Evolutionary conservation across 2,113 vertebrate genomes (phyloP), one percentile per base, ranked within the genome.

Genomic region (Ciconia maguari): DNA sequence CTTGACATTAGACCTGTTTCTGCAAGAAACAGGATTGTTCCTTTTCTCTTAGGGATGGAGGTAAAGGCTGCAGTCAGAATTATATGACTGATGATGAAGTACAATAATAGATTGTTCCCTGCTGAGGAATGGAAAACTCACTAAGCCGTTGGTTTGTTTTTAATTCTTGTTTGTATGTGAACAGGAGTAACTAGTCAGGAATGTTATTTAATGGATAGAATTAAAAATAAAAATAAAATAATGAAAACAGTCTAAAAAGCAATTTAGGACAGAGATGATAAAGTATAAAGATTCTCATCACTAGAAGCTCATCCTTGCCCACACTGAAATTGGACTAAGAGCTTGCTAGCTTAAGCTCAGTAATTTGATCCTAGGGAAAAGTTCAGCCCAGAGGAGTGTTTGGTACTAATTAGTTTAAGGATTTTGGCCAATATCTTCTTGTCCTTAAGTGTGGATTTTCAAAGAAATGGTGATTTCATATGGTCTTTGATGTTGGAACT

Each of bases 321-420:
- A n/a, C 62, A 38, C 41, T 85, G 66, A 78, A 64, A 55, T 41
- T 26, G 10, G 75, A 61, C 75, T 74, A 83, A 83, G 71, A 81
- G 24, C 2, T 82, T 94, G 61, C 55, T 84, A 72, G 24, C 9
- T 85, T 94, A 94, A 94, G 36, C 25, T 83, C 55, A 74, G 71
- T 86, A 89, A 91, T 94, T 94, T 94, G 77, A 91, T 93, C 77
- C 36, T n/a, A 62, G 75, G 74, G 75, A 95, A 49, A 95, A 70
- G 66, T 89, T 95, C 62, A 91, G 61, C 89, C 93, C 65, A 82
- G 66, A 97, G 54, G 75, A 91, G 64, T 79, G 51, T 85, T 94
- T 89, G 78, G 27, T 77, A 61, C 87, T 93, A 83, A 96, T 94
- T 89, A 93, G 58, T 96, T 94, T 80, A 87, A 97, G 71, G 93